Percentiles rank a stretch among this genome's conserved stretches.
phyloP scores from a whole-genome alignment of 2,113 vertebrate genomes.

The Tympanuchus pallidicinctus region DNA sequence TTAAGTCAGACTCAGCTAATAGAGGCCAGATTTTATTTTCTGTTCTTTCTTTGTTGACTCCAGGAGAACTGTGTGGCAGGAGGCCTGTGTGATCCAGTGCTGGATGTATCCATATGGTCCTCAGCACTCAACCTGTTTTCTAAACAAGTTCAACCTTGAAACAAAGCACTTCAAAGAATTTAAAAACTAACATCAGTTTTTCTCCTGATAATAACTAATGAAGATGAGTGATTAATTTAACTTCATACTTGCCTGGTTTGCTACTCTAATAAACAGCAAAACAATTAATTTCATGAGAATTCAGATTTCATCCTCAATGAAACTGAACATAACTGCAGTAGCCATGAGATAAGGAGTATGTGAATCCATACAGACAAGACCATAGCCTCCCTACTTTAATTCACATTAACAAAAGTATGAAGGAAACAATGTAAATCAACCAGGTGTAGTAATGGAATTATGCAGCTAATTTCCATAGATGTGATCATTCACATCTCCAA shows the following conservation, averaged over 20 bases:
- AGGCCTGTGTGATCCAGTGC: neutral
- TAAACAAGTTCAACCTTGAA: neutral
- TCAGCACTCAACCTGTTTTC: neutral
- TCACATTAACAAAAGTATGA: neutral
- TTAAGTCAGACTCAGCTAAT: neutral
- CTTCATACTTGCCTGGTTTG: neutral
- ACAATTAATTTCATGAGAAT: neutral
- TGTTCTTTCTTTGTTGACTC: neutral
- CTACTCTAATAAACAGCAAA: neutral
- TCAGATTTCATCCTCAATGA: neutral
- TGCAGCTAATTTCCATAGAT: neutral
- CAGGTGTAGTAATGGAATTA: neutral
- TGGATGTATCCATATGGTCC: neutral
- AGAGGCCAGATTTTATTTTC: neutral
- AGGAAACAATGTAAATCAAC: neutral
- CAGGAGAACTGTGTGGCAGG: neutral
- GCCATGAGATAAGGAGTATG: neutral
- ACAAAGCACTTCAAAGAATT: neutral
- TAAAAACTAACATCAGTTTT: neutral
- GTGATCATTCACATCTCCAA: neutral
- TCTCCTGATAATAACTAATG: neutral
- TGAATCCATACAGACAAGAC: neutral
- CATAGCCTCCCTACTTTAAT: neutral
- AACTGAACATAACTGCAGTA: neutral
- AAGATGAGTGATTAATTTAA: neutral